Base-by-base conservation (phyloP, 1,140 invertebrate species). In the Drosophila kepulauana region DNA sequence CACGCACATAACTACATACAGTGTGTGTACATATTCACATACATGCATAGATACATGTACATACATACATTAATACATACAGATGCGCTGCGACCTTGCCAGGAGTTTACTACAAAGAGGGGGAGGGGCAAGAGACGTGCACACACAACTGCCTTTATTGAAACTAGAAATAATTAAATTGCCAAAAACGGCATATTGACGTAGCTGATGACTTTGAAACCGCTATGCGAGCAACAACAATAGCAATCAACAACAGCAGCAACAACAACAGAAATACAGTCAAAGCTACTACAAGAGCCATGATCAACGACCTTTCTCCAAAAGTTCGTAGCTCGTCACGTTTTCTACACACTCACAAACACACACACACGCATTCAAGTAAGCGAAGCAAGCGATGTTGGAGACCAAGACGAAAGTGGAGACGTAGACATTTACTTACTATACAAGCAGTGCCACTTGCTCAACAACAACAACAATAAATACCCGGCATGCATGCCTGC, bases 241-340 rank as follows among this genome's bases (percentile, higher is more conserved):
- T 38, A 52, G 54, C 30, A 49, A 73, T 28, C 54, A 64, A 33
- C 66, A 69, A 46, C 43, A 30, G 30, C 59, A 75, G 49, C 7
- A 62, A 64, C 28, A 66, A 66, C 7, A 69, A 71, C 35, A 56
- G 58, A 68, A 54, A 63, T 5, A 54, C 58, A 74, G 28, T n/a
- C 58, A 74, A 62, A 52, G 30, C 65, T 33, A 56, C 63, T 64
- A 43, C 58, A 71, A 72, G 45, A 76, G 81, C 81, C 82, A 81
- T 86, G 82, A 86, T 86, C 82, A 86, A 86, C 79, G 82, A 86
- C 82, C 82, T 86, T 86, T 86, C 82, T 86, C 82, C 82, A 86
- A 86, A 82, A 86, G 79, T 85, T 84, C 80, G 81, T 73, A 85
- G 79, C 85, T 78, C 81, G 81, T 88, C 86, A 88, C 85, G 85